phyloP scores from a whole-genome alignment of 1,140 invertebrate species.

The Spodoptera frugiperda region DNA sequence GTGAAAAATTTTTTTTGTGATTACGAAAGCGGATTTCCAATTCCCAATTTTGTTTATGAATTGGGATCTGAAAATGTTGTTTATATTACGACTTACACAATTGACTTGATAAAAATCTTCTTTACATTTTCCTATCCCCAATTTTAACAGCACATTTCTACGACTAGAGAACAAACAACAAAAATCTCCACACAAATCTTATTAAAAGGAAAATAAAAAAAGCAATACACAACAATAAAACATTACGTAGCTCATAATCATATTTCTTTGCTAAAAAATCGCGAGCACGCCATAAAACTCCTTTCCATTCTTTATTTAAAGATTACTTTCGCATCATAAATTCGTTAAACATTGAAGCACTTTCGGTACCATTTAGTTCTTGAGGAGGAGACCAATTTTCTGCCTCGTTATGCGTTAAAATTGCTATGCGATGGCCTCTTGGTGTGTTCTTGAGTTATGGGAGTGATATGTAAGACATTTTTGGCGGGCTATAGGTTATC shows the following conservation, averaged over 20 bases:
- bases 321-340: constrained; percentile 57
- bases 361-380: constrained; percentile 53
- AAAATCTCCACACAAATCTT: too few species aligned
- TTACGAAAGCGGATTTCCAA: too few species aligned
- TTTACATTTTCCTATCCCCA: too few species aligned
- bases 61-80: too few species aligned
- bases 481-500: constrained; percentile 8
- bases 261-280: constrained; percentile 33
- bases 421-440: constrained; percentile 46
- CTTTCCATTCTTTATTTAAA: constrained; percentile 56
- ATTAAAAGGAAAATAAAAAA: background rate
- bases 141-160: too few species aligned
- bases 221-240: constrained; percentile 24
- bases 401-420: constrained; percentile 56
- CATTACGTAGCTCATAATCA: constrained; percentile 23
- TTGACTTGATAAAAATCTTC: too few species aligned
- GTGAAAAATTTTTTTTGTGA: too few species aligned
- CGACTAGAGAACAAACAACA: too few species aligned
- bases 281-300: constrained; percentile 52
- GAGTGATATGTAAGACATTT: constrained; percentile 34
- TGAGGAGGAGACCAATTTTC: constrained; percentile 53
- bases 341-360: constrained; percentile 53
- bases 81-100: too few species aligned
- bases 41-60: too few species aligned
- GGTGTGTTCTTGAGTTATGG: constrained; percentile 35